These are phyloP conservation scores for Phytoseiulus persimilis DNA, from an alignment of 2,888 invertebrate species.

Conservation along the genomic window DNA sequence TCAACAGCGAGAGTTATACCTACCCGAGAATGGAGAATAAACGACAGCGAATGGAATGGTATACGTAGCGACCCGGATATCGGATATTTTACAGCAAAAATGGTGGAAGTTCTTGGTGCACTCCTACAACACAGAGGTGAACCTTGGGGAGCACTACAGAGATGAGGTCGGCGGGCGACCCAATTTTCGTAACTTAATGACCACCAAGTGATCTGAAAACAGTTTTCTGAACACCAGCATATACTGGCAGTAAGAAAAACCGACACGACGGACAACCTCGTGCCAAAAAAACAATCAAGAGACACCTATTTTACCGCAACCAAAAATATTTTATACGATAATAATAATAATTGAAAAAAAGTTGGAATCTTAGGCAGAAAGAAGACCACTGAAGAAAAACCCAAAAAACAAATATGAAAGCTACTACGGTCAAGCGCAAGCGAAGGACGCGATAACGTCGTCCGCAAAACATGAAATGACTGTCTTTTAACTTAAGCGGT, in stretches of 20 bases:
- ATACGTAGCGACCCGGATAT: not conserved
- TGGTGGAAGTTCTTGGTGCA: not conserved
- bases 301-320: slow-evolving; percentile 5
- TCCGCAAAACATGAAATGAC: not conserved
- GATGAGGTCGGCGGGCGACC: not conserved
- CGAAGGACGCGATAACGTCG: not conserved
- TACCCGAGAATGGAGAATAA: not conserved
- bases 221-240: not conserved
- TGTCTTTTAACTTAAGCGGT: not conserved
- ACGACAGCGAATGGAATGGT: not conserved
- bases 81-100: not conserved
- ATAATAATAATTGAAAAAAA: slow-evolving; percentile 10
- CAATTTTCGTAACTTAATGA: not conserved
- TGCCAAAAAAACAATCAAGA: slow-evolving; percentile 33
- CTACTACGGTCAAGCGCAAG: no score
- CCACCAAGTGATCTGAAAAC: not conserved
- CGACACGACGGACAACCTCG: slow-evolving; percentile 11
- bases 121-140: not conserved
- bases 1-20: not conserved
- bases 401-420: not conserved
- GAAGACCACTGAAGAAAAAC: not conserved
- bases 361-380: not conserved
- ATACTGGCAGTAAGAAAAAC: not conserved
- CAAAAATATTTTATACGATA: slow-evolving; percentile 12
- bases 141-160: not conserved